A percentile compares a stretch with the other conserved stretches of the same genome.
These are phyloP conservation scores for Trichopoda pennipes DNA, from an alignment of 2,888 invertebrate species.

Conservation along the genomic window DNA sequence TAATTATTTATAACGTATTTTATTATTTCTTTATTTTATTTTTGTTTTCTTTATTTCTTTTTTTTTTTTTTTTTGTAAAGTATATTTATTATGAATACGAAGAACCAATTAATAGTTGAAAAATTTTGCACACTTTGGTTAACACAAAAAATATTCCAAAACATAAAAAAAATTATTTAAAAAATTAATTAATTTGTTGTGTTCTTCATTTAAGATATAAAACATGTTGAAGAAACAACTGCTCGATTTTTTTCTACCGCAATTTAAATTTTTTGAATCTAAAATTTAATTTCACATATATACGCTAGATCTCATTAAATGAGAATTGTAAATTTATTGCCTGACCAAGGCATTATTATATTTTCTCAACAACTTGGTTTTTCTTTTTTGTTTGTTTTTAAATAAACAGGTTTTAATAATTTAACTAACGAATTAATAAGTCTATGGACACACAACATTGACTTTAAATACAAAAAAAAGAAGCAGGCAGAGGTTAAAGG, in stretches of 20 bases:
- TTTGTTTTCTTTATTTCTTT: constrained; percentile 56
- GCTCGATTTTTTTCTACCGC: constrained; percentile 30
- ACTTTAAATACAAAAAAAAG: constrained; percentile 45
- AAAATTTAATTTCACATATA: constrained; percentile 32
- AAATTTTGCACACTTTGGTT: constrained; percentile 45
- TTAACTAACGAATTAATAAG: constrained; percentile 44
- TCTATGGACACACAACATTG: constrained; percentile 40
- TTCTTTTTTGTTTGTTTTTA: constrained; percentile 2
- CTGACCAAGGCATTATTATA: constrained; percentile 56
- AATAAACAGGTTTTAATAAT: constrained; percentile 13
- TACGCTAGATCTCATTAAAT: constrained; percentile 56
- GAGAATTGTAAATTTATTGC: constrained; percentile 43
- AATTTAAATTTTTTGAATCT: constrained; percentile 16
- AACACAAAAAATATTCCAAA: constrained; percentile 34
- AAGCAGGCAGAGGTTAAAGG: constrained; percentile 38
- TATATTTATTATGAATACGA: constrained; percentile 71
- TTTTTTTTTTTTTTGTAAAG: constrained; percentile 69
- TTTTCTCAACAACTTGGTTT: constrained; percentile 31
- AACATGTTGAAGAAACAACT: constrained; percentile 20
- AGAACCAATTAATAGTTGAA: constrained; percentile 51
- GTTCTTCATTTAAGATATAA: constrained; percentile 19
- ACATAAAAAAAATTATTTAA: not conserved
- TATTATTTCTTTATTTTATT: constrained; percentile 59
- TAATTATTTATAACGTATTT: constrained; percentile 63
- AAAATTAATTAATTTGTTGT: not conserved